Percentiles rank a stretch among this genome's conserved stretches.
These are phyloP conservation scores for Entosphenus tridentatus DNA, from an alignment of 2,113 vertebrate species.

Conservation along the genomic window DNA sequence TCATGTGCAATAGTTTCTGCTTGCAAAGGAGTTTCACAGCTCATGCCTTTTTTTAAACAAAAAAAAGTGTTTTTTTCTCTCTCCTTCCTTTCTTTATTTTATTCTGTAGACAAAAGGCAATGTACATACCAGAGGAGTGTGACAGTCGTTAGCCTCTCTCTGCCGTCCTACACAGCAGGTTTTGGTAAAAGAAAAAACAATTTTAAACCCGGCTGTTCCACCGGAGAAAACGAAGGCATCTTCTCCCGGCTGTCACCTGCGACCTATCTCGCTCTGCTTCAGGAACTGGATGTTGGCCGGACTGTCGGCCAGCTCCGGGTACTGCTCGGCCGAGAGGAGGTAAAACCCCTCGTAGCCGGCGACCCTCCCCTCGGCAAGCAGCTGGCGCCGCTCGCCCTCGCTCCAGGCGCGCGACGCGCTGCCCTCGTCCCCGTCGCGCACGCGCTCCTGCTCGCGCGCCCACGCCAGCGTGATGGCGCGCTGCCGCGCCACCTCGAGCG, in stretches of 20 bases:
- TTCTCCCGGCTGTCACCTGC: conserved; percentile 56
- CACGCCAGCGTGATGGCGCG: conserved; percentile 55
- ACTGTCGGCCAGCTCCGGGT: conserved; percentile 89
- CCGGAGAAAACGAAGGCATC: too few relatives aligned
- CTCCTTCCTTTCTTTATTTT: too few relatives aligned
- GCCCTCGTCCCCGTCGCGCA: conserved; percentile 77
- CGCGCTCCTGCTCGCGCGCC: conserved; percentile 63
- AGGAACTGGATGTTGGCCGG: conserved; percentile 91
- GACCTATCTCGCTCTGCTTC: conserved; percentile 98
- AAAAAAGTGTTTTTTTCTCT: too few relatives aligned
- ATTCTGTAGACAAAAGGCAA: too few relatives aligned
- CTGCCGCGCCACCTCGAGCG: conserved; percentile 66
- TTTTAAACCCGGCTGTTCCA: too few relatives aligned
- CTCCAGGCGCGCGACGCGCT: conserved; percentile 49
- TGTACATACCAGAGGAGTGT: too few relatives aligned
- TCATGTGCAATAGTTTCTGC: too few relatives aligned
- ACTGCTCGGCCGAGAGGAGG: conserved; percentile 76
- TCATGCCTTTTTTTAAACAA: too few relatives aligned
- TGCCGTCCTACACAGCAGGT: too few relatives aligned
- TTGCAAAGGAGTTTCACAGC: too few relatives aligned
- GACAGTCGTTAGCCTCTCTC: too few relatives aligned
- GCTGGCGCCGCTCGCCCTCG: conserved; percentile 75
- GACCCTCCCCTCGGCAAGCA: conserved; percentile 55
- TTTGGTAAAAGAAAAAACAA: too few relatives aligned
- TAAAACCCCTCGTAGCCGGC: conserved; percentile 87